Evolutionary conservation across 2,888 invertebrate species (phyloP), one percentile per base, ranked within the genome.

Genomic region (Polia nebulosa): DNA sequence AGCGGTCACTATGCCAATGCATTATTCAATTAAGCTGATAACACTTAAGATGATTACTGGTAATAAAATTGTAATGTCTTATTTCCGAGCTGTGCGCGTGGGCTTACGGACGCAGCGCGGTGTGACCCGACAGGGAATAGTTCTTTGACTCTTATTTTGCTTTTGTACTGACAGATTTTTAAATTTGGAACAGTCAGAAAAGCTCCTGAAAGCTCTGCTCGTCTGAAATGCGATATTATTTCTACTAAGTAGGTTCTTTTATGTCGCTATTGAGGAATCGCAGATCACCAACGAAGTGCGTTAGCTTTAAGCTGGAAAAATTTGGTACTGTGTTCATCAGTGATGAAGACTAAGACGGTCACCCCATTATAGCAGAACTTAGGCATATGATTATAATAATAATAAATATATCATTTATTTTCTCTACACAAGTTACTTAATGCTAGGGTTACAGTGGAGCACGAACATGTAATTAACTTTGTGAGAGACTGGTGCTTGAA

Each of bases 11-110:
- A 92, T 90, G 83, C 85, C 84, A 89, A 91, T 92, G 92, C 92
- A 95, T 95, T 95, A 95, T 95, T 94, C 95, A 95, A 95, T 95
- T 95, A 95, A 85, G 83, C 90, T 92, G 95, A 95, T 94, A 95
- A 94, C 95, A 95, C 95, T 95, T 95, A 92, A 92, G 92, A 90
- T 90, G 91, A 94, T 95, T 93, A 93, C 92, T 88, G 87, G 89
- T 94, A 94, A 94, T 94, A 94, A 92, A 94, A 94, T 89, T 94
- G 94, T 95, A 95, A 95, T 95, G 93, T 89, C 92, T 94, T 91
- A 90, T 89, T 94, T 95, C 95, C 95, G 95, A 95, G 91, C 87
- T 59, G 75, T 3, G 62, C 78, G 95, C 94, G 95, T 94, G 94
- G 94, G 94, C 90, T 72, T 53, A 56, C 58, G 58, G 59, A 71